Conservation (phyloP, 1,140 invertebrate genomes). For the Diuraphis noxia region DNA sequence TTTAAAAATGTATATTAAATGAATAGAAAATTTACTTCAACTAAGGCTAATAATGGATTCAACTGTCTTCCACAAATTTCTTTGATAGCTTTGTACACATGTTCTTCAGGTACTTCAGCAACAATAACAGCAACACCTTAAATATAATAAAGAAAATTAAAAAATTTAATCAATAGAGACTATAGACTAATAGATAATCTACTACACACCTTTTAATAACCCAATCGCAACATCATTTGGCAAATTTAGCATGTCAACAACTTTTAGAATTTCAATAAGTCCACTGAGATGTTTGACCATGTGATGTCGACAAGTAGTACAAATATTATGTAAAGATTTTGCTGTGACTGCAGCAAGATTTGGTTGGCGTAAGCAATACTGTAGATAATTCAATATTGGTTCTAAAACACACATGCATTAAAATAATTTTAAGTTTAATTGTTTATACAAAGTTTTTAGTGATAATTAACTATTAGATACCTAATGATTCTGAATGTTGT, state of each 20-base stretch:
- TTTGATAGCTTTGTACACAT: constrained; percentile 73
- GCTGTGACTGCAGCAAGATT: constrained; percentile 78
- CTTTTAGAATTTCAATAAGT: constrained; percentile 66
- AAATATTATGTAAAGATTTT: constrained; percentile 74
- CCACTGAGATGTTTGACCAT: constrained; percentile 80
- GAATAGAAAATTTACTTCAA: constrained; percentile 60
- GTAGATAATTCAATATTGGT: constrained; percentile 78
- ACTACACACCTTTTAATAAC: constrained; percentile 74
- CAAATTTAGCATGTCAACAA: constrained; percentile 79
- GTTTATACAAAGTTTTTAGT: background rate
- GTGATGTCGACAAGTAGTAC: constrained; percentile 75
- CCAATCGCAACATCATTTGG: constrained; percentile 80
- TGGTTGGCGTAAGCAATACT: constrained; percentile 73
- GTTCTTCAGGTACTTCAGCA: constrained; percentile 65
- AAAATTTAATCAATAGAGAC: background rate
- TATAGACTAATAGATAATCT: background rate
- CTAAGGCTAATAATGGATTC: constrained; percentile 68
- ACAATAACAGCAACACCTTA: constrained; percentile 71
- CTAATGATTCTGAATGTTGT: constrained; percentile 77
- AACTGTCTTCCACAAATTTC: constrained; percentile 79
- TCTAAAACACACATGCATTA: constrained; percentile 62
- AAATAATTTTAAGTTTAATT: background rate
- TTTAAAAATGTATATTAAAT: background rate
- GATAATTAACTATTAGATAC: constrained; percentile 60
- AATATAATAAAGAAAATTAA: constrained; percentile 49